Conservation (phyloP, 2,888 invertebrate species). For the Drosophila nr. fundita region DNA sequence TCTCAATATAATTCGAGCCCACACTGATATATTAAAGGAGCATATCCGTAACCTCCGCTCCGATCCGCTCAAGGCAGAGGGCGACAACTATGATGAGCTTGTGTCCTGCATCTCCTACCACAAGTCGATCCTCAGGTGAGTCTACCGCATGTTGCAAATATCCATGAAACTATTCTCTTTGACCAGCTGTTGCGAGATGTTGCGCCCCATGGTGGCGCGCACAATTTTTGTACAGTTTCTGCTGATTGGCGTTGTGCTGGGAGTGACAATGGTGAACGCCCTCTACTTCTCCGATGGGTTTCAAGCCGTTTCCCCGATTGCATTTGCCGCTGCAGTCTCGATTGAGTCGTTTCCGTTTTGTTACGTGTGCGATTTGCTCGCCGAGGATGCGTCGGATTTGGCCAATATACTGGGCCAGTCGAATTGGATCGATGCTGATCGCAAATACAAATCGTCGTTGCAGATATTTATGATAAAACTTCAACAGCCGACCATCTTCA, state of each 20-base stretch:
- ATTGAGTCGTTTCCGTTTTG: constrained; percentile 68
- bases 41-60: constrained; percentile 46
- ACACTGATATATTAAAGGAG: constrained; percentile 52
- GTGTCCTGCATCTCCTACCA: constrained; percentile 56
- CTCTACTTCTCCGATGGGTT: constrained; percentile 41
- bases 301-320: constrained; percentile 46
- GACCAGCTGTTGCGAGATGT: constrained; percentile 8
- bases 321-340: constrained; percentile 33
- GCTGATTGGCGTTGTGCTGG: constrained; percentile 51
- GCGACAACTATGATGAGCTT: constrained; percentile 52
- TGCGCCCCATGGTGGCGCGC: constrained; percentile 15
- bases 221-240: constrained; percentile 58
- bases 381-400: constrained; percentile 47
- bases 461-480: constrained; percentile 30
- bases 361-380: constrained; percentile 54
- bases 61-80: constrained; percentile 32
- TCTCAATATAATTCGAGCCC: constrained; percentile 36
- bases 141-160: background rate
- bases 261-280: constrained; percentile 40
- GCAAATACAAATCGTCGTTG: constrained; percentile 29
- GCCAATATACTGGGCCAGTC: constrained; percentile 28
- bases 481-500: constrained; percentile 43
- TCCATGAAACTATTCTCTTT: background rate
- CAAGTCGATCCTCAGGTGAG: constrained; percentile 52
- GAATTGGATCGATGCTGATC: constrained; percentile 37